Percentiles rank a stretch among this genome's conserved stretches.
phyloP scores from a whole-genome alignment of 2,888 invertebrate genomes.

The Romanomermis culicivorax region DNA sequence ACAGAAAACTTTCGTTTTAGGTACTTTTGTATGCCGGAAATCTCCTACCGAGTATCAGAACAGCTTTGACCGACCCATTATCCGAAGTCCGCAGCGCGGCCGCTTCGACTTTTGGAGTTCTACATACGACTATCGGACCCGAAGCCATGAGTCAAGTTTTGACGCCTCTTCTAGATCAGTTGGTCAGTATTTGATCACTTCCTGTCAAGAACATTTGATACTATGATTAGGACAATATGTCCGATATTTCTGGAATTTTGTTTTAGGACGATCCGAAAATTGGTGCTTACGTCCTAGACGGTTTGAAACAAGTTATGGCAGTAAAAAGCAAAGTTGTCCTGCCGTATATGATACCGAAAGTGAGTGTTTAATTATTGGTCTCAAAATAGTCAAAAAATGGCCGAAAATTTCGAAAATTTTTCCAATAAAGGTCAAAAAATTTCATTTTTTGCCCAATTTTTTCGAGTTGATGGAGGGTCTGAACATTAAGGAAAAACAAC shows the following conservation, averaged over 20 bases:
- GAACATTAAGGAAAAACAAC: too few relatives aligned
- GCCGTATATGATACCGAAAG: slow-evolving; percentile 70
- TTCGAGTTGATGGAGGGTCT: too few relatives aligned
- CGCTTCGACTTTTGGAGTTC: slow-evolving; percentile 82
- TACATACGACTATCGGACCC: slow-evolving; percentile 77
- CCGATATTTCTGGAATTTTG: not conserved
- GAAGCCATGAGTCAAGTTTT: slow-evolving; percentile 88
- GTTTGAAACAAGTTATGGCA: slow-evolving; percentile 84
- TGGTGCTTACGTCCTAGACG: slow-evolving; percentile 78
- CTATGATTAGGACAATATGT: slow-evolving; percentile 3
- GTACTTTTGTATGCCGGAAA: slow-evolving; percentile 60
- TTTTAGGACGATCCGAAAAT: slow-evolving; percentile 47
- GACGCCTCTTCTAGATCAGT: slow-evolving; percentile 60
- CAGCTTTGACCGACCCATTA: slow-evolving; percentile 74
- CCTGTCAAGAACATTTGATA: not conserved
- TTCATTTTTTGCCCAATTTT: too few relatives aligned
- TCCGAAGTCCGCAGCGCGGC: slow-evolving; percentile 78
- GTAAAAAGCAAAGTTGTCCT: slow-evolving; percentile 83
- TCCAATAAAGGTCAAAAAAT: too few relatives aligned
- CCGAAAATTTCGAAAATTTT: too few relatives aligned
- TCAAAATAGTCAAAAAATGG: too few relatives aligned
- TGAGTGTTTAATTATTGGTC: slow-evolving; percentile 14
- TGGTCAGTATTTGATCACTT: slow-evolving; percentile 33
- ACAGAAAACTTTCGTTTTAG: slow-evolving; percentile 13
- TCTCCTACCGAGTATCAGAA: slow-evolving; percentile 71